phyloP scores from a whole-genome alignment of 2,113 vertebrate genomes.

The Oxyura jamaicensis region DNA sequence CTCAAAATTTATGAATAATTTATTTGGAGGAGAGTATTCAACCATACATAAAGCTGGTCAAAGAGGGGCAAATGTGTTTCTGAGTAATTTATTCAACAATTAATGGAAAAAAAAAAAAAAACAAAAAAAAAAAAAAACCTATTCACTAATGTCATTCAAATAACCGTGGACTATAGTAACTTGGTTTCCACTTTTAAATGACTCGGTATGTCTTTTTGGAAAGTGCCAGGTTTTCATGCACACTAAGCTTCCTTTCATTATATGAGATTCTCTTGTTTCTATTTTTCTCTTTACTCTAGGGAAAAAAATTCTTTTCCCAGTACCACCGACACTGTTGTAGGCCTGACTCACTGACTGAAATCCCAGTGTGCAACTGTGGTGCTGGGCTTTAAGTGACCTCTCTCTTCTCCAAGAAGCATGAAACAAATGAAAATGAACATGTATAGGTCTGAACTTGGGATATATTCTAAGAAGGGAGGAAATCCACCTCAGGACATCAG shows the following conservation, averaged over 20 bases:
- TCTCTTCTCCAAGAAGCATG: background rate
- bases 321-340: background rate
- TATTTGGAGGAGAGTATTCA: slow-evolving; percentile 46
- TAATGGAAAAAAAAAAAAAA: background rate
- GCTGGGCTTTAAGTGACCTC: background rate
- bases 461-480: background rate
- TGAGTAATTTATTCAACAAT: slow-evolving; percentile 60
- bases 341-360: background rate
- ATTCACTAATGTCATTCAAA: slow-evolving; percentile 50
- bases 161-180: slow-evolving; percentile 18
- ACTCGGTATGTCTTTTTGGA: slow-evolving; percentile 29
- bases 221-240: slow-evolving; percentile 40
- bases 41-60: slow-evolving; percentile 9
- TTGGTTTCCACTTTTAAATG: slow-evolving; percentile 31
- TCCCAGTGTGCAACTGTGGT: background rate
- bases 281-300: slow-evolving; percentile 10
- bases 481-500: background rate
- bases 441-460: background rate
- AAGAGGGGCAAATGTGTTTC: slow-evolving; percentile 47
- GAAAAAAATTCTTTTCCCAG: slow-evolving; percentile 38
- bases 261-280: slow-evolving; percentile 19
- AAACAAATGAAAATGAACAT: background rate
- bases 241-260: slow-evolving; percentile 16
- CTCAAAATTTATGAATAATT: slow-evolving; percentile 59
- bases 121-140: background rate